Evolutionary conservation across 2,888 invertebrate species (phyloP).

Genomic region (Acanthosepion esculentum): DNA sequence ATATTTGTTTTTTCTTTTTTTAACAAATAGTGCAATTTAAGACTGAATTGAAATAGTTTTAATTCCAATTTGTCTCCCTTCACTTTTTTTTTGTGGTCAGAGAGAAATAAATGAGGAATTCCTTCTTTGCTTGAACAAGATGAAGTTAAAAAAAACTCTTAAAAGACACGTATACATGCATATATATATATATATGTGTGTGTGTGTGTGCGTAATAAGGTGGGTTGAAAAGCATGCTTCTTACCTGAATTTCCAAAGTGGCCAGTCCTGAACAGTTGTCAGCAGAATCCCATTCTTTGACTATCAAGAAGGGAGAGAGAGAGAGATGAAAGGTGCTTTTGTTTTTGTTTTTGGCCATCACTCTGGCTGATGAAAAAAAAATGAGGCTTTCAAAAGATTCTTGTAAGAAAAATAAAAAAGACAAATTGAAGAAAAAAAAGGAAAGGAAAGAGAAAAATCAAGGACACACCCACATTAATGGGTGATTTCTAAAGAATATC

Average conservation of each 20-base stretch:
- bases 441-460: background rate
- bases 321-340: background rate
- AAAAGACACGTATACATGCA: no score
- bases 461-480: background rate
- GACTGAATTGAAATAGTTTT: background rate
- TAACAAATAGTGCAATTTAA: no score
- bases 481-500: no score
- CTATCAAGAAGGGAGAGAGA: background rate
- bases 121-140: background rate
- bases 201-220: no score
- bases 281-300: background rate
- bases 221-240: no score
- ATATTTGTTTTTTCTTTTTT: no score
- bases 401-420: background rate
- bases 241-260: background rate
- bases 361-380: background rate
- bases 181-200: no score
- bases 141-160: no score
- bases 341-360: background rate
- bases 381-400: background rate
- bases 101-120: background rate
- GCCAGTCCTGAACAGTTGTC: background rate
- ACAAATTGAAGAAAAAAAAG: background rate
- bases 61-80: background rate
- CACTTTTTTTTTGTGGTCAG: background rate